Conservation (phyloP, 2,888 invertebrate genomes). For the Harpalus rufipes region DNA sequence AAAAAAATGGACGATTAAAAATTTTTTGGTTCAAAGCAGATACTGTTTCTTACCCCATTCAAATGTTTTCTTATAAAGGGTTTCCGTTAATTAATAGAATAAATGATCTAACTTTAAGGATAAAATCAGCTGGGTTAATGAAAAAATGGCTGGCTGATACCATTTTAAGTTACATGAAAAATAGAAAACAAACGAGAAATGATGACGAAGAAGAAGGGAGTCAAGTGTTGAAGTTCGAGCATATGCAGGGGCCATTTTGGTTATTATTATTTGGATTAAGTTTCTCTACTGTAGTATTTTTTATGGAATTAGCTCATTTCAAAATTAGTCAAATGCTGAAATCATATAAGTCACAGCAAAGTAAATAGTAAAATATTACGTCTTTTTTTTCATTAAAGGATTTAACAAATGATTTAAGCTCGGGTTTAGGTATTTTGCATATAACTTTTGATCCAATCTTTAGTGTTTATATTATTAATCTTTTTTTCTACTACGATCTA, state of each 20-base stretch:
- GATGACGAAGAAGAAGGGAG: slow-evolving; percentile 46
- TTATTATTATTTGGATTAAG: slow-evolving; percentile 33
- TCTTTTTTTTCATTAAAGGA: background rate
- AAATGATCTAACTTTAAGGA: slow-evolving; percentile 39
- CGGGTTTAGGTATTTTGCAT: too few relatives aligned
- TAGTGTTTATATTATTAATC: too few relatives aligned
- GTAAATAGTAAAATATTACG: background rate
- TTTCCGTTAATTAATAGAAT: slow-evolving; percentile 49
- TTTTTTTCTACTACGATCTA: too few relatives aligned
- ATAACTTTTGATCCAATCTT: too few relatives aligned
- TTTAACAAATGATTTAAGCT: too few relatives aligned
- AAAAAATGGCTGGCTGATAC: slow-evolving; percentile 41
- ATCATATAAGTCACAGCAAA: slow-evolving; percentile 2
- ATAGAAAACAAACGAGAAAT: slow-evolving; percentile 1
- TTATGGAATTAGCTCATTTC: slow-evolving; percentile 27
- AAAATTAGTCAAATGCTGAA: background rate
- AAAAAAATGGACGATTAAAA: slow-evolving; percentile 22
- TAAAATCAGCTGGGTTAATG: slow-evolving; percentile 40
- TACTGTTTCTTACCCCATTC: slow-evolving; percentile 55
- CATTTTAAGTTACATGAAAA: slow-evolving; percentile 26
- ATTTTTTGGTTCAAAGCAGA: slow-evolving; percentile 52
- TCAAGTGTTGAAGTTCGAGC: slow-evolving; percentile 24
- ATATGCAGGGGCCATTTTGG: slow-evolving; percentile 52
- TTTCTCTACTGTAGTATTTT: slow-evolving; percentile 28
- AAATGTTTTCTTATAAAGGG: slow-evolving; percentile 57